A percentile compares a stretch with the other conserved stretches of the same genome.
These are phyloP conservation scores for Apis dorsata DNA, from an alignment of 1,140 invertebrate genomes.

Conservation along the genomic window DNA sequence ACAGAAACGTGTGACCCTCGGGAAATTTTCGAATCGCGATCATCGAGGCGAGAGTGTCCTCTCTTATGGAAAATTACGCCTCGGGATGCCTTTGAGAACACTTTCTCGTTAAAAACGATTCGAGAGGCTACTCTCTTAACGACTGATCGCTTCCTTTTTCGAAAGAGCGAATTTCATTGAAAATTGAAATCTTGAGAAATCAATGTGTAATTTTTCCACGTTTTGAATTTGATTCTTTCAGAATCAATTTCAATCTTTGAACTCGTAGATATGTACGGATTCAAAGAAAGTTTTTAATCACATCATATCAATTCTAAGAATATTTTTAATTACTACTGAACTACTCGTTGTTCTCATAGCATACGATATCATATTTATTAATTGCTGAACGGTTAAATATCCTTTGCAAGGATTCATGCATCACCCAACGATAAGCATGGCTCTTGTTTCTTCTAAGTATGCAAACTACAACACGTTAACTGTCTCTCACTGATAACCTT, in stretches of 20 bases:
- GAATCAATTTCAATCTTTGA: no score
- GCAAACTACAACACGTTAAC: neutral
- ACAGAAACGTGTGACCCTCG: slow-evolving; percentile 28
- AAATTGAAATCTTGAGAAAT: no score
- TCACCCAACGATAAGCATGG: neutral
- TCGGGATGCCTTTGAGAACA: slow-evolving; percentile 37
- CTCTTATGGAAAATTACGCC: slow-evolving; percentile 56
- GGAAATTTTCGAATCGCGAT: slow-evolving; percentile 41
- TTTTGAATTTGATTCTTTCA: no score
- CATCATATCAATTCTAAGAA: no score
- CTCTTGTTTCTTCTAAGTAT: neutral
- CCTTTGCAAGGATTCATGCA: neutral
- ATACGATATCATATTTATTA: no score
- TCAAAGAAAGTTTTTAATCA: no score
- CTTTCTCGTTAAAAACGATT: slow-evolving; percentile 4
- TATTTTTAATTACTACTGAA: no score
- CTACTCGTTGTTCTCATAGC: no score
- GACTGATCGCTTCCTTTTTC: neutral
- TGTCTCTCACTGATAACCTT: neutral
- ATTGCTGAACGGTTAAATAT: no score
- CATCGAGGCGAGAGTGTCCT: slow-evolving; percentile 46
- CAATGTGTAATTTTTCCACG: no score
- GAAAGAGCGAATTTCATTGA: neutral
- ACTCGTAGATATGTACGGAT: no score
- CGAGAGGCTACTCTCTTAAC: slow-evolving; percentile 8